Evolutionary conservation across 2,113 vertebrate genomes (phyloP), one percentile per base, ranked within the genome.

Genomic region (Eudorcas thomsonii): DNA sequence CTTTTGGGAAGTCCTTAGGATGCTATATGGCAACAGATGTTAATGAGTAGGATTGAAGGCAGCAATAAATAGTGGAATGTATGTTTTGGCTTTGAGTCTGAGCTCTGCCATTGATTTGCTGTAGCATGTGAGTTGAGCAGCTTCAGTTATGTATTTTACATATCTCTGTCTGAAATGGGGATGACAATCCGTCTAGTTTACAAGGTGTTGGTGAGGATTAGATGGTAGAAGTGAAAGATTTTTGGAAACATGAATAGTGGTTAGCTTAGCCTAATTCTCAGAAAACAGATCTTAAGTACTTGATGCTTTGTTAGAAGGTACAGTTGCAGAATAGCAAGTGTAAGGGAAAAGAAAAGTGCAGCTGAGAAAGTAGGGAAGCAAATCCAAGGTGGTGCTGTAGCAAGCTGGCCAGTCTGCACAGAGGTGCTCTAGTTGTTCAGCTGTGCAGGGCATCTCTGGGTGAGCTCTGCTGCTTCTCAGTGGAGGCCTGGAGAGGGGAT

Each of bases 171-270:
- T 91, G 67, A 71, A 94, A 30, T 82, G 7, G 45, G 93, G 93
- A 86, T 97, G 80, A 50, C 84, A n/a, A 80, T 85, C 26, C 94
- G 80, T 92, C 54, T 86, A 77, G 84, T 83, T 89, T 97, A 95
- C 55, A 94, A 62, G 78, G 30, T 92, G 95, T 90, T 62, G 54
- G 78, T 97, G 83, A 96, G 92, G 78, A 97, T 96, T 91, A 87
- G 77, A 50, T 83, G 67, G 21, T 90, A 93, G 83, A 97, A 94
- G 87, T 96, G 95, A 95, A 97, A 97, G 67, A 78, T 91, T 97
- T 91, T 85, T 88, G 81, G 97, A 96, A 95, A 83, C 71, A 55
- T 84, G 71, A 90, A 64, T 94, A 71, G 7, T 86, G 81, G 25
- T 95, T 97, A 88, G 39, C 87, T 94, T 74, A 95, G 92, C 39